Conservation (phyloP, 2,113 vertebrate genomes). For the Saiga tatarica region DNA sequence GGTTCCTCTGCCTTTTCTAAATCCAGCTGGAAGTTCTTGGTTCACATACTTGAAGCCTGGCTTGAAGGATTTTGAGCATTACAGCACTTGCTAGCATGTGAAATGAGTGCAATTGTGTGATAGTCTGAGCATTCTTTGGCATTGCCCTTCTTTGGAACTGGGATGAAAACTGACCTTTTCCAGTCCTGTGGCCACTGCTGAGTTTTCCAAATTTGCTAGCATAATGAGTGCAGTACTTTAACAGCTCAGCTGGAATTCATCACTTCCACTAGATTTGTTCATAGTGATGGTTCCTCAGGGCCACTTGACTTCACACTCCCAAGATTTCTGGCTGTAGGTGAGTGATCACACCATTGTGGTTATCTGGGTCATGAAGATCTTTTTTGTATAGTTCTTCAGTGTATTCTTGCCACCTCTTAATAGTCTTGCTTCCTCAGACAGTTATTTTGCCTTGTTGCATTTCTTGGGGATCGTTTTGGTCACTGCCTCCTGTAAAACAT, state of each 20-base stretch:
- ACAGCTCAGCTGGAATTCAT: neutral
- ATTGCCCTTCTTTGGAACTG: neutral
- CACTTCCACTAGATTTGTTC: neutral
- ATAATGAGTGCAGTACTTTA: neutral
- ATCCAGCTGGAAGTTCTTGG: neutral
- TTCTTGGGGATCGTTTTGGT: neutral
- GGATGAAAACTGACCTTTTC: neutral
- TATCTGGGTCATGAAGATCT: neutral
- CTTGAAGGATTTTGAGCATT: neutral
- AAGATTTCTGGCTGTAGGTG: neutral
- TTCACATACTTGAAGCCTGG: neutral
- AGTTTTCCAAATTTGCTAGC: neutral
- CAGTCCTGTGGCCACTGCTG: neutral
- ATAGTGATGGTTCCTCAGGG: neutral
- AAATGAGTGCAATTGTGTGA: neutral
- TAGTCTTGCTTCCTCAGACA: neutral
- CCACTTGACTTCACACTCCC: neutral
- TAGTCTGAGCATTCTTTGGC: neutral
- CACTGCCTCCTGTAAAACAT: neutral
- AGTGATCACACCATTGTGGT: neutral
- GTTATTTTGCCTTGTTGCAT: neutral
- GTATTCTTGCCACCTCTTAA: neutral
- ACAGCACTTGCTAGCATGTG: neutral
- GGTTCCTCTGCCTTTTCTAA: neutral
- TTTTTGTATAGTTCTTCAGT: neutral